Percentiles rank a stretch among this genome's conserved stretches.
phyloP scores from a whole-genome alignment of 2,113 vertebrate genomes.

The Athene noctua region DNA sequence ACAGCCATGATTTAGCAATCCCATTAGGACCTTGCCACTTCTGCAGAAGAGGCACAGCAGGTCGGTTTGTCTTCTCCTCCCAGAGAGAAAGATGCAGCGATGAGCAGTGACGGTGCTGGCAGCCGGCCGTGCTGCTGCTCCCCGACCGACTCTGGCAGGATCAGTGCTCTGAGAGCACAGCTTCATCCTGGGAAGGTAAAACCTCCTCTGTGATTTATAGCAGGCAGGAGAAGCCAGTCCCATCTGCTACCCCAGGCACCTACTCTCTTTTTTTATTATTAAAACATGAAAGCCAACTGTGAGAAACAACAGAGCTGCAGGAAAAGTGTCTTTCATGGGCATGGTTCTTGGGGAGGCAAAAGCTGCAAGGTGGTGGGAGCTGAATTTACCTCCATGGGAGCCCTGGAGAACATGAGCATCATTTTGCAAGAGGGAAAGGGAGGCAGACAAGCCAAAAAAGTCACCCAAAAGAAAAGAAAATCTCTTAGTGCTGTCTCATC shows the following conservation, averaged over 20 bases:
- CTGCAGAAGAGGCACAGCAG: not conserved
- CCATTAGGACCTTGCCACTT: slow-evolving; percentile 25
- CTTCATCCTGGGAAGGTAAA: not conserved
- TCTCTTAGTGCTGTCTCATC: not conserved
- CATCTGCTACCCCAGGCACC: slow-evolving; percentile 14
- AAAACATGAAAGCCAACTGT: not conserved
- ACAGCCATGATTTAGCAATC: not conserved
- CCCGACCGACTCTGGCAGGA: rapidly evolving
- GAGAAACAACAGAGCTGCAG: slow-evolving; percentile 4
- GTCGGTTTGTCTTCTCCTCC: not conserved
- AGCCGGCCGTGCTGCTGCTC: not conserved
- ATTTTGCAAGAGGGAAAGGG: not conserved
- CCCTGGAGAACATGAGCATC: not conserved
- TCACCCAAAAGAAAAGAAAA: not conserved
- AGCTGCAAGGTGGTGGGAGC: not conserved
- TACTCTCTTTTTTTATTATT: not conserved
- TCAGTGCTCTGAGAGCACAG: not conserved
- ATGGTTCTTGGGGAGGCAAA: not conserved
- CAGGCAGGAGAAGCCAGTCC: not conserved
- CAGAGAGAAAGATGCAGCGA: not conserved
- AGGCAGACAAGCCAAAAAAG: not conserved
- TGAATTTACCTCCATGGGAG: not conserved
- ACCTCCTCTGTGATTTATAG: not conserved
- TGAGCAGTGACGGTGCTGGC: not conserved
- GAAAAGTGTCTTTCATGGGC: not conserved